Evolutionary conservation across 1,140 invertebrate species (phyloP).

Genomic region (Cylas formicarius): DNA sequence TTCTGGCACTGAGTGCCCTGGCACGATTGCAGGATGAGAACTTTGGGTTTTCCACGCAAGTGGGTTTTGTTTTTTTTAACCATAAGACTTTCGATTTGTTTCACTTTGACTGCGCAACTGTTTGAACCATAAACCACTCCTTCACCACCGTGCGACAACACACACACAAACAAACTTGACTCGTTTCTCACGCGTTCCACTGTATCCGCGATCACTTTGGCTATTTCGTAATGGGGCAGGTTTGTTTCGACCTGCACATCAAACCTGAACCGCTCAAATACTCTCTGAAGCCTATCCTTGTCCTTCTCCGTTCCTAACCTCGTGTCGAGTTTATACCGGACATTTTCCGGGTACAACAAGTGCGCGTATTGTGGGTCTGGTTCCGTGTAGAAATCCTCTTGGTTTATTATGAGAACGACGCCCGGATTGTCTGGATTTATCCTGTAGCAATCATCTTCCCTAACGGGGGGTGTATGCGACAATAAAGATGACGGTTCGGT

Average conservation of each 20-base stretch:
- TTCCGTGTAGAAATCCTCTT: conserved; percentile 34
- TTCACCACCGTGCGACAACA: conserved; percentile 33
- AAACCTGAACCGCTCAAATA: conserved; percentile 29
- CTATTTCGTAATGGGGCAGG: conserved; percentile 23
- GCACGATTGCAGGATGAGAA: conserved; percentile 35
- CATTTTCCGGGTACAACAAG: conserved; percentile 17
- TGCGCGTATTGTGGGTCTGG: conserved; percentile 22
- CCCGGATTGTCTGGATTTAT: conserved; percentile 30
- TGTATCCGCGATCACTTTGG: conserved; percentile 17
- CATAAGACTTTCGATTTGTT: conserved; percentile 25
- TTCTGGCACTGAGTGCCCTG: conserved; percentile 32
- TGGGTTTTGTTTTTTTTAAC: conserved; percentile 18
- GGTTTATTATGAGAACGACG: conserved; percentile 35
- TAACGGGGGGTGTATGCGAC: neutral
- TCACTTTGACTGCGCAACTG: conserved; percentile 30
- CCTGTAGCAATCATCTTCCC: conserved; percentile 16
- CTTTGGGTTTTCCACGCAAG: conserved; percentile 30
- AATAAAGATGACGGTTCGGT: neutral
- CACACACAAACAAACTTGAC: conserved; percentile 33
- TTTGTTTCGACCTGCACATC: conserved; percentile 22
- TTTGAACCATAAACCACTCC: conserved; percentile 34
- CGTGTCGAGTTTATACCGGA: conserved; percentile 18
- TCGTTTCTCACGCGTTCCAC: conserved; percentile 16
- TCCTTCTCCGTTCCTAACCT: conserved; percentile 29
- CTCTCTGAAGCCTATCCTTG: conserved; percentile 20